A percentile compares a stretch with the other conserved stretches of the same genome.
phyloP scores from a whole-genome alignment of 2,797 vertebrate genomes.

The Hippocampus kuda region DNA sequence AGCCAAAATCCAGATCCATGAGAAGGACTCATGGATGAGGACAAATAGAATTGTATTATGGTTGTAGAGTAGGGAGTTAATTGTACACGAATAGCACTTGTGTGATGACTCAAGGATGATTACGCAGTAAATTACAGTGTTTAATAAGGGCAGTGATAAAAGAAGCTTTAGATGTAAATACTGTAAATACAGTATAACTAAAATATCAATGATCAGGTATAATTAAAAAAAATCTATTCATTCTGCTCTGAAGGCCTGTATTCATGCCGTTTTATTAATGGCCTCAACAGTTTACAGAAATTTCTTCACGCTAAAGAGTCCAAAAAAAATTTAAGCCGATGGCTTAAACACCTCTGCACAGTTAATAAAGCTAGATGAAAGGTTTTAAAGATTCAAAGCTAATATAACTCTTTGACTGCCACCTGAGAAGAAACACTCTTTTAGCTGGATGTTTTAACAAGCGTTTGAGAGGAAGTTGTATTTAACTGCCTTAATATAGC shows the following conservation, averaged over 20 bases:
- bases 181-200: slow-evolving; percentile 14
- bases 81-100: background rate
- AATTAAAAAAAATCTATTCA: slow-evolving; percentile 33
- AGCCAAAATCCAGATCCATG: slow-evolving; percentile 27
- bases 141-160: background rate
- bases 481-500: slow-evolving; percentile 19
- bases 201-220: slow-evolving; percentile 12
- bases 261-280: slow-evolving; percentile 38
- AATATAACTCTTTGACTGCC: slow-evolving; percentile 46
- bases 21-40: slow-evolving; percentile 25
- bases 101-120: background rate
- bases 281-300: slow-evolving; percentile 31
- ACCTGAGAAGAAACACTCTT: slow-evolving; percentile 44
- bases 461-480: slow-evolving; percentile 42
- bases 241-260: slow-evolving; percentile 30
- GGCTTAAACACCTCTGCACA: slow-evolving; percentile 24
- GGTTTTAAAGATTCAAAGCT: slow-evolving; percentile 37
- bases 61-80: background rate
- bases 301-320: slow-evolving; percentile 32
- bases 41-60: slow-evolving; percentile 26
- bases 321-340: slow-evolving; percentile 22
- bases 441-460: slow-evolving; percentile 45
- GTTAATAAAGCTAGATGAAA: slow-evolving; percentile 51
- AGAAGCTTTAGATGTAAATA: background rate
- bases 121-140: background rate